Evolutionary conservation across 2,113 vertebrate species (phyloP), one percentile per base, ranked within the genome.

Genomic region (Zonotrichia leucophrys): DNA sequence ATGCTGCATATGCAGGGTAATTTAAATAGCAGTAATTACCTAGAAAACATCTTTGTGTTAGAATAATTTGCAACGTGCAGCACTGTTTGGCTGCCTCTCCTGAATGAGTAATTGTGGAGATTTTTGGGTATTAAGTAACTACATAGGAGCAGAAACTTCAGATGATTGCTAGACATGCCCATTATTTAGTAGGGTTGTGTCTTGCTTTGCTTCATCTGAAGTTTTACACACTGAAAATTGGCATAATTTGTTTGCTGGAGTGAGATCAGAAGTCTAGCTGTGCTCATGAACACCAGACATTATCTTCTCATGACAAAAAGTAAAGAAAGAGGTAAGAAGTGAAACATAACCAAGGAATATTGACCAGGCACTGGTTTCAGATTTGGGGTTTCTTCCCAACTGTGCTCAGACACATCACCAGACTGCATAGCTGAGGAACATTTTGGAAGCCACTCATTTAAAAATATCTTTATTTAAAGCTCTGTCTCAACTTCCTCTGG

Each of bases 1-100:
- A 31, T n/a, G 28, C n/a, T 78, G 14, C 20, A 30, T 53, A 60
- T 15, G 37, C 30, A 58, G 49, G 16, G 46, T 73, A 87, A 92
- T 88, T 91, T 72, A 86, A 95, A 88, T 47, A 83, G 28, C 69
- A 79, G 37, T 89, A 96, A 94, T 89, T 89, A 52, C 76, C 56
- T 55, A 59, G 47, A 39, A 90, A 95, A 77, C 47, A 55, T 77
- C 72, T 90, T 77, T 52, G 11, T 86, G 59, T 33, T 77, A 27
- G 52, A 83, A 52, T 55, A 84, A 69, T 75, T 87, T 87, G 37
- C 31, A 82, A 42, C 46, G 62, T 82, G 39, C 31, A 89, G 31
- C 44, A 18, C 58, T 73, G 60, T 90, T 89, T 78, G 56, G 7
- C 69, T 90, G 44, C 24, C 6, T 78, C 52, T 83, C 15, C 47